Evolutionary conservation across 35 echinoderm and acorn worm genomes (phyloP), one percentile per base, ranked within the genome.

Genomic region (Acanthaster planci): DNA sequence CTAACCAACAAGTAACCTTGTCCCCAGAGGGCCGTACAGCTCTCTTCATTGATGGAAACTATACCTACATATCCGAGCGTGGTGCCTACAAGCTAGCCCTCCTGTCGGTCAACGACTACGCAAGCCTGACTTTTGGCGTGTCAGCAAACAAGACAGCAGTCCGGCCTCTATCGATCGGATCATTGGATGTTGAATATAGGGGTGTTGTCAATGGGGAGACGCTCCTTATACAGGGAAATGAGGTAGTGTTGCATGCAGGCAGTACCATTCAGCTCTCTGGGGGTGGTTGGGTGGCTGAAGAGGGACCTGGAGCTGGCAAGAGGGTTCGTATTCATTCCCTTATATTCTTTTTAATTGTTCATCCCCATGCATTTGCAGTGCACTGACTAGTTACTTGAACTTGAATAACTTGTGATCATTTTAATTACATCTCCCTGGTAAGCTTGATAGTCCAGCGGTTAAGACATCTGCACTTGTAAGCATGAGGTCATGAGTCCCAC

Each of bases 61-160:
- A 97, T 78, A 84, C 81, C 18, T 92, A 59, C 60, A 87, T 86
- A 52, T 97, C 93, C 7, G 55, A 77, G 8, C 80, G 80, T 37
- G 93, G 93, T 1, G 89, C 86, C 8, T 97, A 97, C 81, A 92
- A 84, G 60, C 29, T 97, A 29, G 85, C 93, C 3, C 85, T 86
- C 3, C 55, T 97, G 7, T 52, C 67, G 23, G 40, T 97, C 50
- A 83, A 89, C 56, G 82, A 92, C 38, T 55, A 92, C 67, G 85
- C 89, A 37, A 82, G 55, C 39, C 35, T 97, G 12, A 72, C 81
- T 29, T 72, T 90, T 42, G 79, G 83, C 37, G 79, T 82, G 3
- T 60, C 76, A 9, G 76, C 72, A 27, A 35, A 58, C 5, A 40
- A 26, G 31, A 78, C 76, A 31, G 27, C 72, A 27, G 35, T 39